These are phyloP conservation scores for Orthosia cruda DNA, from an alignment of 2,888 invertebrate species.

Conservation along the genomic window DNA sequence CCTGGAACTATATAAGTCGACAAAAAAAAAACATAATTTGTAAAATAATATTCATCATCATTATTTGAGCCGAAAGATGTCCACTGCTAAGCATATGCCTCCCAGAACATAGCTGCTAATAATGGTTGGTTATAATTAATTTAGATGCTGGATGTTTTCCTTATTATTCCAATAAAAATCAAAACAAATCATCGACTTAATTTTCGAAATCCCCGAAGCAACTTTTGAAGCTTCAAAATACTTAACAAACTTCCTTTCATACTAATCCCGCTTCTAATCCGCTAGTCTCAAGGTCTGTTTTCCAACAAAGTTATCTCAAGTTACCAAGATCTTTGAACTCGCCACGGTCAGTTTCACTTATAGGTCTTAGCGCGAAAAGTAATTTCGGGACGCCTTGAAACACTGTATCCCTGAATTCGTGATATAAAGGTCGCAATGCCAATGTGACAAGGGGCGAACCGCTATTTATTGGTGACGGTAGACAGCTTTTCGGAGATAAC, in stretches of 20 bases:
- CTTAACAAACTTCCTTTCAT: conserved; percentile 13
- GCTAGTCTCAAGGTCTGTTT: conserved; percentile 21
- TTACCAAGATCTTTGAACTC: conserved; percentile 41
- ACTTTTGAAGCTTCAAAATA: conserved; percentile 24
- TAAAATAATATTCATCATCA: background rate
- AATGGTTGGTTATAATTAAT: conserved; percentile 1
- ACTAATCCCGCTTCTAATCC: conserved; percentile 6
- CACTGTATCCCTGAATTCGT: conserved; percentile 32
- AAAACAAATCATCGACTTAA: conserved; percentile 6
- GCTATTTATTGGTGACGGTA: conserved; percentile 39
- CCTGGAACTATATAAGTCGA: too few relatives aligned
- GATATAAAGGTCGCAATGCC: conserved; percentile 22
- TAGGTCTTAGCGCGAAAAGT: conserved; percentile 21
- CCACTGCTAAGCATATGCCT: too few relatives aligned
- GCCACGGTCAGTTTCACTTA: conserved; percentile 24
- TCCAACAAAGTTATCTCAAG: conserved; percentile 30
- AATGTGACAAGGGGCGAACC: conserved; percentile 30
- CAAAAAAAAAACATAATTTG: too few relatives aligned
- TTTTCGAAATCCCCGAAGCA: conserved; percentile 9
- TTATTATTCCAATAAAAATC: background rate
- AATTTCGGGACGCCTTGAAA: conserved; percentile 27
- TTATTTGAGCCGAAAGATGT: too few relatives aligned
- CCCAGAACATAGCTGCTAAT: background rate
- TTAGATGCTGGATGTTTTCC: too few relatives aligned
- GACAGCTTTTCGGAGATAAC: background rate